A percentile compares a stretch with the other conserved stretches of the same genome.
These are phyloP conservation scores for Brachionus rubens DNA, from an alignment of 1,140 invertebrate species.

Conservation along the genomic window DNA sequence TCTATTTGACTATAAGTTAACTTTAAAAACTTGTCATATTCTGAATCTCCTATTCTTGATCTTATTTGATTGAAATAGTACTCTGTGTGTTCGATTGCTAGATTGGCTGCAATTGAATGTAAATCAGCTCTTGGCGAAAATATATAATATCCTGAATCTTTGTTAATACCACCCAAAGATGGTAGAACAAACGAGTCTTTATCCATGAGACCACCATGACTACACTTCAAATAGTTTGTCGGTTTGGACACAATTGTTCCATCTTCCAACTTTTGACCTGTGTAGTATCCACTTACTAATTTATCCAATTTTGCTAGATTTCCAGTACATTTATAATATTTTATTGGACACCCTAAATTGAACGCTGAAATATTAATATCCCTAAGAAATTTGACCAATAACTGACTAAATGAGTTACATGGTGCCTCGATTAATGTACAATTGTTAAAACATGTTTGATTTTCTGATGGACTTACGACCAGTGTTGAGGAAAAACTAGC, in stretches of 20 bases:
- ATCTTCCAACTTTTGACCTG: not conserved
- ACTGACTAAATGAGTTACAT: not conserved
- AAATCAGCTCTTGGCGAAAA: not conserved
- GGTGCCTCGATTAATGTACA: constrained; percentile 5
- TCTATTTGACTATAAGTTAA: not conserved
- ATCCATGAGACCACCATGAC: not conserved
- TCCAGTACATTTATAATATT: constrained; percentile 17
- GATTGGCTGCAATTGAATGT: not conserved
- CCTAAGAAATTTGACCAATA: constrained; percentile 5
- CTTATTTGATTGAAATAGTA: not conserved
- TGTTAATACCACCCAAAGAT: not conserved
- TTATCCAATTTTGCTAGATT: not conserved
- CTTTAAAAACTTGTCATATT: not conserved
- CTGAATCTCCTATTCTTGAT: not conserved
- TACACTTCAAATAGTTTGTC: not conserved
- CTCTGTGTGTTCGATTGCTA: not conserved
- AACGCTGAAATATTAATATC: not conserved
- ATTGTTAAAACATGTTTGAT: not conserved
- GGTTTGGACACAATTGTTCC: not conserved
- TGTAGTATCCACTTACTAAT: constrained; percentile 19
- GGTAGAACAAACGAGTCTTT: no score
- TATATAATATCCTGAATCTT: not conserved
- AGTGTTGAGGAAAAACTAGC: not conserved
- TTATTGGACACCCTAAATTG: constrained; percentile 11
- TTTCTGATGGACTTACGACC: not conserved